Evolutionary conservation across 2,888 invertebrate genomes (phyloP).

Genomic region (Cerastis leucographa): DNA sequence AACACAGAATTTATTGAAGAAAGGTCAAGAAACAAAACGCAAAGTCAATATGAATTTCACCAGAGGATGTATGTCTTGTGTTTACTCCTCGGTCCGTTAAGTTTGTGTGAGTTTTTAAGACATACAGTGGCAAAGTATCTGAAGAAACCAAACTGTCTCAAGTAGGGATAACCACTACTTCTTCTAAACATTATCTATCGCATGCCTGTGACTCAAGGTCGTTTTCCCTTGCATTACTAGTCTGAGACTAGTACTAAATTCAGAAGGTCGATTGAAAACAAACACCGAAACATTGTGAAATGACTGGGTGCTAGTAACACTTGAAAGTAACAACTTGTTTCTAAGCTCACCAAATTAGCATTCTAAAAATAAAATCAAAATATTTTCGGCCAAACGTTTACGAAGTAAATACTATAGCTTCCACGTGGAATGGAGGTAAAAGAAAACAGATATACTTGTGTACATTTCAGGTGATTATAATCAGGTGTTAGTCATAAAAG

Average conservation of each 20-base stretch:
- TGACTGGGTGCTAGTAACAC: not conserved
- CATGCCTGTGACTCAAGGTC: not conserved
- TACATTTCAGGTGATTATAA: conserved; percentile 31
- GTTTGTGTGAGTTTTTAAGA: not conserved
- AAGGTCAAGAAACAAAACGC: conserved; percentile 17
- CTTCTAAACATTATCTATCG: not conserved
- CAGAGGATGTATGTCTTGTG: not conserved
- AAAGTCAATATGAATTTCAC: not conserved
- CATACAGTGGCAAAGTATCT: not conserved
- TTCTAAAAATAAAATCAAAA: conserved; percentile 31
- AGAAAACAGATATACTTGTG: conserved; percentile 37
- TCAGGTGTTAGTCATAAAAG: conserved; percentile 31
- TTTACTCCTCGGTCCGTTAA: not conserved
- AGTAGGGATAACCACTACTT: not conserved
- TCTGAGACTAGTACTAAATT: not conserved
- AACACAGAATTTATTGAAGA: conserved; percentile 32
- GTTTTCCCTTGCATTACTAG: too few species aligned
- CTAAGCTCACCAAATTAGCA: conserved; percentile 15
- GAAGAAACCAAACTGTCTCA: too few species aligned
- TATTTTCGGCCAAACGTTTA: conserved; percentile 35
- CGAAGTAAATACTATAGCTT: conserved; percentile 46
- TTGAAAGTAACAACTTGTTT: conserved; percentile 16
- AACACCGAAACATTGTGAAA: conserved; percentile 8
- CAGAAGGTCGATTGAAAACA: conserved; percentile 6
- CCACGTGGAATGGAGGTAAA: conserved; percentile 13